Base-by-base conservation (phyloP, 2,797 vertebrate genomes). In the Enoplosus armatus region DNA sequence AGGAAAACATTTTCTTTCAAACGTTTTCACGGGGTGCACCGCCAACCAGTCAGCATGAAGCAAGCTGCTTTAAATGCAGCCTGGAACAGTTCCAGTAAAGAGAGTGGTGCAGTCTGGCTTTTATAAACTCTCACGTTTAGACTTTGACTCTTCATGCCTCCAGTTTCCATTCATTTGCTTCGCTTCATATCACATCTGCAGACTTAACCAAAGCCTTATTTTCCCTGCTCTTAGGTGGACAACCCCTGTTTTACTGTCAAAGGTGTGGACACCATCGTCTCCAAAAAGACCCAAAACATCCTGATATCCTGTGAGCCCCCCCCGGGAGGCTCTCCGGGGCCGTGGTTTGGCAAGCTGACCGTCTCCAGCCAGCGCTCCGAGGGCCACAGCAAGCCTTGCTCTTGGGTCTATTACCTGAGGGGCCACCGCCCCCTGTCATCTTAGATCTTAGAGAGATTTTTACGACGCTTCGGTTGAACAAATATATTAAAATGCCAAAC, bases 341-440 rank as follows among this genome's bases (percentile, higher is more conserved):
- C 95, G 0, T 90, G 96, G 81, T 93, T 91, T 16, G 95, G 94
- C 72, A 96, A 89, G 72, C 80, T 97, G 80, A 95, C 92, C 24
- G 85, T 97, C 70, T 93, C 94, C 66, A 96, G 95, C 75, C 93
- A 89, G 24, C 70, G 82, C 0, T 79, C 90, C 0, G 87, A 95
- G 12, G 93, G 92, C 39, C 72, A 83, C 3, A 91, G 84, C n/a
- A 83, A 84, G 0, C 77, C 83, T 10, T 86, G 93, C 70, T 92
- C 82, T 45, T 97, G 97, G 96, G 88, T 96, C 31, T 98, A 92
- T 85, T 98, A 97, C 78, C 93, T 98, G 54, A 96, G 92, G 72
- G 97, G 97, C 0, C 41, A 91, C 70, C 82, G 27, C 9, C 79
- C 78, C 3, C 54, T 89, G 60, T 82, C 80, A 41, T 82, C 58